Evolutionary conservation across 2,888 invertebrate genomes (phyloP), one percentile per base, ranked within the genome.

Genomic region (Nymphalis c-album): DNA sequence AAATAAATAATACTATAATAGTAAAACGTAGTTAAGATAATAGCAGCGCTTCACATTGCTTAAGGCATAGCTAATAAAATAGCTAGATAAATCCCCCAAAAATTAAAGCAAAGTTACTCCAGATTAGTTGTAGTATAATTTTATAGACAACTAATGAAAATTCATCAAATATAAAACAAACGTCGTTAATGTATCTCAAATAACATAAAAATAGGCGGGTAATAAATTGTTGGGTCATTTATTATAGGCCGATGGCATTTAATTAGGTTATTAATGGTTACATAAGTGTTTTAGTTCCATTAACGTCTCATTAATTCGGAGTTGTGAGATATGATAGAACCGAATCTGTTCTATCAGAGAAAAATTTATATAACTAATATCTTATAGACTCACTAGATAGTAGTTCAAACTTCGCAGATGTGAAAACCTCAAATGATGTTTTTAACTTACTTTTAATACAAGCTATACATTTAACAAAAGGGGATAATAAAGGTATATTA

Each of bases 221-320:
- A 35, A 53, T 69, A 69, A 61, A 64, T 53, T 67, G 40, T 47
- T 35, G 26, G 40, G 60, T 61, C 60, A 50, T 64, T 64, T 35
- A 61, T 53, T 61, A 55, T 57, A 20, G 17, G 26, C 35, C 46
- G 47, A 61, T 48, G 61, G 64, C 26, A 40, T 64, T 67, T 64
- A 70, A 70, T 67, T 64, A 70, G 57, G 40, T 51, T 61, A 57
- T 58, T 67, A 59, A 59, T 48, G 59, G 62, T 48, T 62, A 62
- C 47, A 70, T 61, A 70, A 10, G 40, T 40, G 13, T 40, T 40
- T 69, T 69, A 60, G 47, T 47, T 61, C 51, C 61, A 51, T 67
- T 67, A 57, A 48, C 22, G 47, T 61, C n/a, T 48, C 55, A 48
- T 61, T 60, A 35, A n/a, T 40, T 40, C 18, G 40, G 57, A 57